phyloP scores from a whole-genome alignment of 2,888 invertebrate genomes.

The Cheiracanthium punctorium region DNA sequence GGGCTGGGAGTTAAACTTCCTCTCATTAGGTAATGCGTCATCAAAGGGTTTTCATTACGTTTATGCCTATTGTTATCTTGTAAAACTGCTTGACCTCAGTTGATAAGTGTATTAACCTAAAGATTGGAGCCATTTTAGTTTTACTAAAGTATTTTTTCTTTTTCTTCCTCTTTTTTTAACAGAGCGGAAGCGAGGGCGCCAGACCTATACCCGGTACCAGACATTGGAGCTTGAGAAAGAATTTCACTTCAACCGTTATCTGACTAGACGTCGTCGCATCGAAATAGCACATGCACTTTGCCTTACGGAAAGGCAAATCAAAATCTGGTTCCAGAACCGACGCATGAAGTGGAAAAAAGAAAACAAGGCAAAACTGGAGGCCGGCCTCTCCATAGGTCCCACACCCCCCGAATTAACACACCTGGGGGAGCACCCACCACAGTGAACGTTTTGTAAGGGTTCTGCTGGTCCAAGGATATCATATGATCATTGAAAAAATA shows the following conservation, averaged over 20 bases:
- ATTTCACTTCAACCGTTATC: slow-evolving; percentile 98
- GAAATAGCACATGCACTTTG: slow-evolving; percentile 98
- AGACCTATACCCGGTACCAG: slow-evolving; percentile 98
- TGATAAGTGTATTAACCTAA: too few relatives aligned
- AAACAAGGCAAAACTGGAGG: slow-evolving; percentile 76
- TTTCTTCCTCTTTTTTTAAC: slow-evolving; percentile 73
- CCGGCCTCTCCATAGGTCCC: slow-evolving; percentile 68
- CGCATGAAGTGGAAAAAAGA: slow-evolving; percentile 99
- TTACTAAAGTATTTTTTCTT: neutral
- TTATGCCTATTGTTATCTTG: too few relatives aligned
- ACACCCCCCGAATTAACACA: slow-evolving; percentile 69
- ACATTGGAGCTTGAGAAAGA: slow-evolving; percentile 98
- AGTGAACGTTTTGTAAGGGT: slow-evolving; percentile 41
- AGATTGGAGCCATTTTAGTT: too few relatives aligned
- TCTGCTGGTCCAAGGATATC: slow-evolving; percentile 37
- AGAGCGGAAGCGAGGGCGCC: slow-evolving; percentile 97
- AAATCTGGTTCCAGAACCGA: slow-evolving; percentile 98
- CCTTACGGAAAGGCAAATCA: slow-evolving; percentile 96
- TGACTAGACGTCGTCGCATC: slow-evolving; percentile 95
- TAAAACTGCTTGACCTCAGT: too few relatives aligned
- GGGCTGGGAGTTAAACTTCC: too few relatives aligned
- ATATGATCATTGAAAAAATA: slow-evolving; percentile 26
- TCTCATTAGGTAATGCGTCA: too few relatives aligned
- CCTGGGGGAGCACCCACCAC: slow-evolving; percentile 61
- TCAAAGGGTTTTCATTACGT: too few relatives aligned